Percentiles rank a stretch among this genome's conserved stretches.
These are phyloP conservation scores for Clivina fossor DNA, from an alignment of 2,888 invertebrate genomes.

Conservation along the genomic window DNA sequence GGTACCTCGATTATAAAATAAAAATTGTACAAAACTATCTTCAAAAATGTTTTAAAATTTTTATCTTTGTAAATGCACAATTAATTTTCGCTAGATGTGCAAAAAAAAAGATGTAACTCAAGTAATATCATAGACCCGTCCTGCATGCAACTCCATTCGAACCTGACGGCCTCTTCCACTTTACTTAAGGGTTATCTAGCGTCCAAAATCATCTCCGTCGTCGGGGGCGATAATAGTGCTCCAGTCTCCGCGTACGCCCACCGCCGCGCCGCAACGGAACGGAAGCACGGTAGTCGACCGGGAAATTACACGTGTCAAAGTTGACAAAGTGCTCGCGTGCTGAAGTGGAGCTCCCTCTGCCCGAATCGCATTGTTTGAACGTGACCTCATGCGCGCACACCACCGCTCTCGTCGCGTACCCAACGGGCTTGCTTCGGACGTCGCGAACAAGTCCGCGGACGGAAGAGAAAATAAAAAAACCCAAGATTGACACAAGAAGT, in stretches of 20 bases:
- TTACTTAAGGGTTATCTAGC: slow-evolving; percentile 26
- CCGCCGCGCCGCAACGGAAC: too few species aligned
- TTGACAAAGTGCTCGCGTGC: slow-evolving; percentile 41
- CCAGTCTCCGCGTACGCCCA: not conserved
- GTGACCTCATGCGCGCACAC: slow-evolving; percentile 41
- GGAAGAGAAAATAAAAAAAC: too few species aligned
- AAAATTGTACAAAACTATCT: too few species aligned
- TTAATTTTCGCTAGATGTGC: too few species aligned
- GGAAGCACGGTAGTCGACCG: slow-evolving; percentile 41
- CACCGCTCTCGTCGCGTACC: slow-evolving; percentile 42
- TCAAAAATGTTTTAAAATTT: too few species aligned
- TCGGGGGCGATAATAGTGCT: slow-evolving; percentile 29
- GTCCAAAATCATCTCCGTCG: slow-evolving; percentile 15
- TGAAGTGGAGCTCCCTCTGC: slow-evolving; percentile 25
- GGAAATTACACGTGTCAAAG: slow-evolving; percentile 44
- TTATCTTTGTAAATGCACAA: too few species aligned
- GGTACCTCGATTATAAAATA: too few species aligned
- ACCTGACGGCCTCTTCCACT: slow-evolving; percentile 28
- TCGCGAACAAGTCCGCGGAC: not conserved
- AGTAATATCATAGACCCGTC: too few species aligned
- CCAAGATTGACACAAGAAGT: too few species aligned
- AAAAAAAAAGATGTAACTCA: too few species aligned
- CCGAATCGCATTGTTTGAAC: slow-evolving; percentile 33
- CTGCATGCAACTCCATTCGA: too few species aligned
- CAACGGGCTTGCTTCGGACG: slow-evolving; percentile 29